phyloP scores from a whole-genome alignment of 1,140 invertebrate genomes.

The Dryas iulia region DNA sequence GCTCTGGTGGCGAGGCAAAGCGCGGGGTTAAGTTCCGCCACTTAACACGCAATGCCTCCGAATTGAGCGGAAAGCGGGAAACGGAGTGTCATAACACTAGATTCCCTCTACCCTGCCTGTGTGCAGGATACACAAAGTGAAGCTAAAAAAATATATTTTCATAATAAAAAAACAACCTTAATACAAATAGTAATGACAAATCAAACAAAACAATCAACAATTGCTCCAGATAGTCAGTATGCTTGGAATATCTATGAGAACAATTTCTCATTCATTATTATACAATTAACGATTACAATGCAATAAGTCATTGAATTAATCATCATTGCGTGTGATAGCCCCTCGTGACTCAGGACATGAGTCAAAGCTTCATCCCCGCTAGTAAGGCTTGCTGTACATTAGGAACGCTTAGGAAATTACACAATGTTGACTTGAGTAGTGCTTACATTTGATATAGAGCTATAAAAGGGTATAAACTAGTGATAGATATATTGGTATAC shows the following conservation, averaged over 20 bases:
- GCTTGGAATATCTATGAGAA: conserved; percentile 36
- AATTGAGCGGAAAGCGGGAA: no score
- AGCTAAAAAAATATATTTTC: background rate
- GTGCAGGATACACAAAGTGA: no score
- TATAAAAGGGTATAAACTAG: no score
- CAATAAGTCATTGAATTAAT: conserved; percentile 55
- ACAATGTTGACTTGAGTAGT: background rate
- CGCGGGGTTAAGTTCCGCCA: no score
- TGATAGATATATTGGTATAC: no score
- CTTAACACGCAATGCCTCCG: no score
- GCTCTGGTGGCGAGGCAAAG: no score
- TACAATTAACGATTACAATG: conserved; percentile 38
- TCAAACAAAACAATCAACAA: background rate
- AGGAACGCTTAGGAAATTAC: background rate
- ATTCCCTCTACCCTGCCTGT: no score
- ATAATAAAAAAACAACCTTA: background rate
- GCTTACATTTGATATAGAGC: background rate
- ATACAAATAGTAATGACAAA: background rate
- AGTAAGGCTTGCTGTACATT: background rate
- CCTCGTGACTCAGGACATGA: conserved; percentile 55
- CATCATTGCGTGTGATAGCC: conserved; percentile 46
- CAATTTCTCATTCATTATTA: conserved; percentile 29
- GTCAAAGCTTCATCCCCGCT: conserved; percentile 40
- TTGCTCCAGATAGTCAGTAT: conserved; percentile 5
- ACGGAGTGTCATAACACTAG: no score